phyloP scores from a whole-genome alignment of 2,797 vertebrate species.

The Poeciliopsis gracilis region DNA sequence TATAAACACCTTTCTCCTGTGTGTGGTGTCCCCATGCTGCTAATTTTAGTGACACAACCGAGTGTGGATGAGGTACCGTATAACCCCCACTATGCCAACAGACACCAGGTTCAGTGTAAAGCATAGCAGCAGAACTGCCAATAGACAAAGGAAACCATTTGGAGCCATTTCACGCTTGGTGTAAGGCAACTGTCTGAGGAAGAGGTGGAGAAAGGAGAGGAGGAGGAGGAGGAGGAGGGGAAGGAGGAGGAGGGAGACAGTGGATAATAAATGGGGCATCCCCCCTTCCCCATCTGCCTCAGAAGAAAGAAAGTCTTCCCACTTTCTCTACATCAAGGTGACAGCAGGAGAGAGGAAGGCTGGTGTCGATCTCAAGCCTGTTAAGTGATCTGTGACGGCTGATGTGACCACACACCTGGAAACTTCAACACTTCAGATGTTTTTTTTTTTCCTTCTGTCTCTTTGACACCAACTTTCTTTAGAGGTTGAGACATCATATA shows the following conservation, averaged over 20 bases:
- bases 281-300: conserved; percentile 38
- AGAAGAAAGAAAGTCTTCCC: conserved; percentile 45
- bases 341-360: conserved; percentile 39
- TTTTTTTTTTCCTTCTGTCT: background rate
- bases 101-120: conserved; percentile 49
- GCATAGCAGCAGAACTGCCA: conserved; percentile 48
- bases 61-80: conserved; percentile 33
- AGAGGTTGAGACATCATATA: conserved; percentile 22
- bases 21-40: conserved; percentile 23
- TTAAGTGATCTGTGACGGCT: conserved; percentile 34
- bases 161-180: conserved; percentile 74
- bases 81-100: conserved; percentile 22
- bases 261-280: conserved; percentile 63
- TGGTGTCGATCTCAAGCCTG: conserved; percentile 36
- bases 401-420: conserved; percentile 8
- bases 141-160: conserved; percentile 72
- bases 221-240: conserved; percentile 1
- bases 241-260: conserved; percentile 18
- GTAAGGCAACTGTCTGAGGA: conserved; percentile 59
- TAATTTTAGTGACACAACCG: conserved; percentile 32
- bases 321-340: conserved; percentile 54
- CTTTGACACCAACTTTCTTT: conserved; percentile 30
- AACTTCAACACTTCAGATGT: conserved; percentile 15
- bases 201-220: conserved; percentile 25
- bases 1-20: background rate